A percentile compares a stretch with the other conserved stretches of the same genome.
phyloP scores from a whole-genome alignment of 2,113 vertebrate genomes.

The Semnopithecus entellus region DNA sequence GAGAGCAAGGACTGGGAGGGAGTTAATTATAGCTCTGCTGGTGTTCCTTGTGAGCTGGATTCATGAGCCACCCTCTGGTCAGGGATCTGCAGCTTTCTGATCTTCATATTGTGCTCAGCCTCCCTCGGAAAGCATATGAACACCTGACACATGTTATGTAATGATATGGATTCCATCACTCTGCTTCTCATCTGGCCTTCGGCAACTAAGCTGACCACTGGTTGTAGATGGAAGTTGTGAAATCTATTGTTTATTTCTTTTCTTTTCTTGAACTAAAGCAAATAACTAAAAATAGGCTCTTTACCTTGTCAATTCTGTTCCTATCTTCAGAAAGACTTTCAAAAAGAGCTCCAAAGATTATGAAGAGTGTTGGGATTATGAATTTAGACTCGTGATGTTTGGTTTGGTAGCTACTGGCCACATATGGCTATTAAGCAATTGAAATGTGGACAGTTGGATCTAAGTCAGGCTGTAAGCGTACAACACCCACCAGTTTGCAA shows the following conservation, averaged over 20 bases:
- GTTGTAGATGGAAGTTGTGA: neutral
- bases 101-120: neutral
- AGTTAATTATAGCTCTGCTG: neutral
- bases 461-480: neutral
- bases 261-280: neutral
- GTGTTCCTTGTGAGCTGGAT: neutral
- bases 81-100: neutral
- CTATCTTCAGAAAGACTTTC: neutral
- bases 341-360: neutral
- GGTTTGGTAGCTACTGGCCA: neutral
- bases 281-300: neutral
- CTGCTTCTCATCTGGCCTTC: neutral
- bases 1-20: neutral
- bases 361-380: neutral
- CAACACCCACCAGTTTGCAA: neutral
- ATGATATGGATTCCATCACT: too few species aligned
- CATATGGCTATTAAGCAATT: neutral
- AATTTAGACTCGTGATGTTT: neutral
- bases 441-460: neutral
- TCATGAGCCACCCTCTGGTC: neutral
- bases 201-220: neutral
- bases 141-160: neutral
- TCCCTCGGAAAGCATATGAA: neutral
- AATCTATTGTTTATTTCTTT: neutral
- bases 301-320: neutral